phyloP scores from a whole-genome alignment of 2,797 vertebrate genomes.

The Phoeniculus purpureus region DNA sequence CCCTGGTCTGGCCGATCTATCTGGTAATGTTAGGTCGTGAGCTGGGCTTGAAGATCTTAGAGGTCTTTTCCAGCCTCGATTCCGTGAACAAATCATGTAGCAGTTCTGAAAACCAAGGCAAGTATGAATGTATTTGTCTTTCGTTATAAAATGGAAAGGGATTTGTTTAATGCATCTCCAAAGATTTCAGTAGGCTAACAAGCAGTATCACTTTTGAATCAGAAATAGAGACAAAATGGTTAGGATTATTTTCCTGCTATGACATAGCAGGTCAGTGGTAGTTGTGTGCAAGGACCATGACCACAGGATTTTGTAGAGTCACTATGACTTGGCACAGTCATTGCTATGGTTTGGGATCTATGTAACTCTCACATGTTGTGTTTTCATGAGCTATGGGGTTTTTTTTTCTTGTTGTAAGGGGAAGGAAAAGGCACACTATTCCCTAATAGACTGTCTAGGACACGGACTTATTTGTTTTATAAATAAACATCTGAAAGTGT shows the following conservation, averaged over 20 bases:
- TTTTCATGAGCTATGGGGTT: background rate
- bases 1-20: too few species aligned
- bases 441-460: background rate
- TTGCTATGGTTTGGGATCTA: background rate
- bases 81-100: background rate
- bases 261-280: background rate
- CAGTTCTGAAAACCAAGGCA: conserved; percentile 1
- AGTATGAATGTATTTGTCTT: background rate
- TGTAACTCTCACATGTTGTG: background rate
- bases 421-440: background rate
- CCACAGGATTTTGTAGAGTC: background rate
- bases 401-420: background rate
- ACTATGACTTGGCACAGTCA: background rate
- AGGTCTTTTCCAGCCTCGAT: too few species aligned
- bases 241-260: background rate
- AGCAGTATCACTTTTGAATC: background rate
- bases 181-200: background rate
- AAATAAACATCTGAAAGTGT: background rate
- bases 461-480: background rate
- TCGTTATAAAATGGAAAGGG: background rate
- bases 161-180: background rate
- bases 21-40: too few species aligned
- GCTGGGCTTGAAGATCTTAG: too few species aligned
- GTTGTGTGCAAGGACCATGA: background rate
- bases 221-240: background rate